Percentiles rank a stretch among this genome's conserved stretches.
Evolutionary conservation across 2,888 invertebrate species (phyloP).

Genomic region (Drosophila dives): DNA sequence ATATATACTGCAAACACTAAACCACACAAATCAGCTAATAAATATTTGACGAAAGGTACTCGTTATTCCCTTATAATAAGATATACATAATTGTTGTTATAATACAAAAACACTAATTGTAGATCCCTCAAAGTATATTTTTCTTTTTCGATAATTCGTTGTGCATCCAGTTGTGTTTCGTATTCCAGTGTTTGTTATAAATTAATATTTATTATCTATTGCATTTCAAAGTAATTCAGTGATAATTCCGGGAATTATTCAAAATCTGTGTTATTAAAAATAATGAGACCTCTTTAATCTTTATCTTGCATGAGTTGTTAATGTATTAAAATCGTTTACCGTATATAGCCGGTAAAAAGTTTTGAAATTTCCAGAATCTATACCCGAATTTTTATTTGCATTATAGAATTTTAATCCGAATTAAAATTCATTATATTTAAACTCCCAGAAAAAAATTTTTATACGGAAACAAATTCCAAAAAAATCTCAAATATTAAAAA

Average conservation of each 20-base stretch:
- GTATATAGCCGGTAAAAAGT: neutral
- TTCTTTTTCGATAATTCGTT: conserved; percentile 8
- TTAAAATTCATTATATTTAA: neutral
- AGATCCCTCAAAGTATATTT: neutral
- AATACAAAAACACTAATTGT: neutral
- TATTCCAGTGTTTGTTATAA: conserved; percentile 3
- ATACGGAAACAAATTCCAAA: neutral
- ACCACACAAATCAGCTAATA: conserved; percentile 45
- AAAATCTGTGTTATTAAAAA: neutral
- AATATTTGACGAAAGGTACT: conserved; percentile 53
- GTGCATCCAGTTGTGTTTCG: conserved; percentile 8
- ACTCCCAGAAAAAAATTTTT: neutral
- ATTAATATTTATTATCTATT: neutral
- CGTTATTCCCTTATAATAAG: conserved; percentile 37
- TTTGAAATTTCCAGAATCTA: neutral
- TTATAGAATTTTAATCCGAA: neutral
- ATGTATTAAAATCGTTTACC: too few species aligned
- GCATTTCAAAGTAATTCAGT: conserved; percentile 11
- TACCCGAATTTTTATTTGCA: neutral
- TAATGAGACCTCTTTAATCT: neutral
- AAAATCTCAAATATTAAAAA: neutral
- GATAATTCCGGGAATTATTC: neutral
- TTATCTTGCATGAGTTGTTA: neutral
- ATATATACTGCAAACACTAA: conserved; percentile 32
- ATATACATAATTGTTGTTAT: conserved; percentile 11